A percentile compares a stretch with the other conserved stretches of the same genome.
These are phyloP conservation scores for Dendrolimus punctatus DNA, from an alignment of 1,140 invertebrate genomes.

Conservation along the genomic window DNA sequence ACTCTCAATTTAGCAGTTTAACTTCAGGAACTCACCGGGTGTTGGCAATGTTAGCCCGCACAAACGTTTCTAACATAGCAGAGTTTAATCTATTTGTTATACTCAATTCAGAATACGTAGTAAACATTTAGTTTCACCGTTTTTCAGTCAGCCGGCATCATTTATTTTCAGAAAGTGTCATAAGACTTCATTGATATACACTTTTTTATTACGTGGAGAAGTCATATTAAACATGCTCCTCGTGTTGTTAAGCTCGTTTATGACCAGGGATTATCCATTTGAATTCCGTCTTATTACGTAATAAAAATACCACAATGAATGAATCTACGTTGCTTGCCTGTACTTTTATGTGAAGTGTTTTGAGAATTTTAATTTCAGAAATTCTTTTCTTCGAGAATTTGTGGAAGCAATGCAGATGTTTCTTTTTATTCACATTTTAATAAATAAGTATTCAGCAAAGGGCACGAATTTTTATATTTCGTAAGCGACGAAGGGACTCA, in stretches of 20 bases:
- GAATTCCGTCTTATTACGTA: slow-evolving; percentile 41
- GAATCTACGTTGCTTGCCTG: slow-evolving; percentile 21
- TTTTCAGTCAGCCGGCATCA: too few species aligned
- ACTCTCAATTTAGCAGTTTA: slow-evolving; percentile 3
- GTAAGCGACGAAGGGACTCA: too few species aligned
- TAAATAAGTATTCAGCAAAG: too few species aligned
- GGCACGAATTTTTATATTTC: too few species aligned
- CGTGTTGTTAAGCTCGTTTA: slow-evolving; percentile 33
- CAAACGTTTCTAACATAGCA: neutral
- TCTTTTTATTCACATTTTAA: too few species aligned
- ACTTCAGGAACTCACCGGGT: slow-evolving; percentile 2
- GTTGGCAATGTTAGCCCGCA: slow-evolving; percentile 1
- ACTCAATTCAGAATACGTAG: too few species aligned
- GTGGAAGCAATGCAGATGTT: neutral
- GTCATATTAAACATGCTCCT: slow-evolving; percentile 33
- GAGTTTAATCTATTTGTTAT: too few species aligned
- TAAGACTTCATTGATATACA: too few species aligned
- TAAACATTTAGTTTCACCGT: too few species aligned
- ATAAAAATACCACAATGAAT: slow-evolving; percentile 49
- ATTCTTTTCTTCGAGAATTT: slow-evolving; percentile 18
- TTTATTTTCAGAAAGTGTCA: too few species aligned
- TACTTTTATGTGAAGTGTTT: slow-evolving; percentile 31
- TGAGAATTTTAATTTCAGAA: slow-evolving; percentile 34
- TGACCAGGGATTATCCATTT: slow-evolving; percentile 40
- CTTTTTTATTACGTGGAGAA: slow-evolving; percentile 17